Conservation (phyloP, 2,113 vertebrate genomes). For the Crotalus tigris region DNA sequence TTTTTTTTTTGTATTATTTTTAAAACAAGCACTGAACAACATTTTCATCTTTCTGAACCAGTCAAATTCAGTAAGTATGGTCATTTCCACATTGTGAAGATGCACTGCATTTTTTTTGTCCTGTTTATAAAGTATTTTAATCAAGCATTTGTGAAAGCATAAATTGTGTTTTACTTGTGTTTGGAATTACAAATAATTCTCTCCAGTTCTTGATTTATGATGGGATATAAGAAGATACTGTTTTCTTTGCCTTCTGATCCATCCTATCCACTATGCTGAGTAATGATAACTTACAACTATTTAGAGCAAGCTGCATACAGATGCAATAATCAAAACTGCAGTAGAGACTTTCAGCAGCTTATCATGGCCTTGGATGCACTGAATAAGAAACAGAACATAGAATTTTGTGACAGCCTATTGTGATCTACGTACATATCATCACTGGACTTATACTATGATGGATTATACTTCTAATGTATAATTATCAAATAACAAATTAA, state of each 20-base stretch:
- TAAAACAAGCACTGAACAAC: neutral
- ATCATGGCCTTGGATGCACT: neutral
- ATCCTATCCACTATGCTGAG: too few species aligned
- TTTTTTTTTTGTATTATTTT: neutral
- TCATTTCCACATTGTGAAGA: neutral
- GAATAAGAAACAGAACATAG: neutral
- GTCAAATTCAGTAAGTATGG: neutral
- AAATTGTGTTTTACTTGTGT: neutral
- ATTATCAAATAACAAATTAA: neutral
- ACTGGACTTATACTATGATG: neutral
- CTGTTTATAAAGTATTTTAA: neutral
- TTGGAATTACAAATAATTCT: neutral
- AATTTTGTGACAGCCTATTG: neutral
- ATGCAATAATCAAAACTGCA: neutral
- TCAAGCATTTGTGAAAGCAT: neutral
- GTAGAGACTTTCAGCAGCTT: too few species aligned
- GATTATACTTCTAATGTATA: neutral
- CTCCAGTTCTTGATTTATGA: neutral
- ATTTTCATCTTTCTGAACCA: neutral
- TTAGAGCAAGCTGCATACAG: neutral
- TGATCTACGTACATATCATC: neutral
- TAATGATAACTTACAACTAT: neutral
- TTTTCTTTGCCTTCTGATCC: neutral
- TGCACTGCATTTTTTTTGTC: neutral
- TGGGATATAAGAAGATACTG: neutral